Evolutionary conservation across 2,888 invertebrate species (phyloP).

Genomic region (Drosophila barbarae): DNA sequence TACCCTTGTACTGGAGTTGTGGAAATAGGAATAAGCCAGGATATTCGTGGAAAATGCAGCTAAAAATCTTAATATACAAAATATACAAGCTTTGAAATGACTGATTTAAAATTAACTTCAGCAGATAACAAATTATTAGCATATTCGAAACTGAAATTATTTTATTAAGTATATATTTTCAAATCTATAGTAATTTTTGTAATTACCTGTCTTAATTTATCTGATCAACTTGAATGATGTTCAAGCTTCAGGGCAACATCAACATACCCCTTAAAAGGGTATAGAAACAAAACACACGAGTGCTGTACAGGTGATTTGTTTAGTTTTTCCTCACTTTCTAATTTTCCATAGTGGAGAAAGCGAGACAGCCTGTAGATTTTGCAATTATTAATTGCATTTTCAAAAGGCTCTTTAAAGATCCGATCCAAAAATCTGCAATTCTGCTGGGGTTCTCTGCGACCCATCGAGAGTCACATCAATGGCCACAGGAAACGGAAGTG

Average conservation of each 20-base stretch:
- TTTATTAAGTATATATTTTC: too few relatives aligned
- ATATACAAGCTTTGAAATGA: background rate
- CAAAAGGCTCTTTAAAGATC: background rate
- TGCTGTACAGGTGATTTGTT: background rate
- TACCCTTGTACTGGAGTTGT: background rate
- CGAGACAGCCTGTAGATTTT: background rate
- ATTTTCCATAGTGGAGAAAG: background rate
- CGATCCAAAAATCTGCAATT: background rate
- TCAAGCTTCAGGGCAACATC: too few relatives aligned
- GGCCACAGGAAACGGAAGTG: slow-evolving; percentile 64
- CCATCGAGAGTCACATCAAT: slow-evolving; percentile 28
- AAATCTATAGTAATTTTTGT: too few relatives aligned
- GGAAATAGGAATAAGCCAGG: too few relatives aligned
- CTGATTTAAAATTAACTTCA: too few relatives aligned
- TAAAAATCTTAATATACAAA: background rate
- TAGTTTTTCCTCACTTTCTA: background rate
- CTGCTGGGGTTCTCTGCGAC: background rate
- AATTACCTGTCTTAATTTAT: too few relatives aligned
- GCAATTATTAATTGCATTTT: slow-evolving; percentile 26
- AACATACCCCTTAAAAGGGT: background rate
- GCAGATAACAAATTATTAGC: too few relatives aligned
- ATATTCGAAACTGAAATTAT: too few relatives aligned
- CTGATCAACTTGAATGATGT: too few relatives aligned
- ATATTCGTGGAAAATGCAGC: too few relatives aligned
- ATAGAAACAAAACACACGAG: slow-evolving; percentile 1